Conservation (phyloP, 2,888 invertebrate species). For the Xanthia icteritia region DNA sequence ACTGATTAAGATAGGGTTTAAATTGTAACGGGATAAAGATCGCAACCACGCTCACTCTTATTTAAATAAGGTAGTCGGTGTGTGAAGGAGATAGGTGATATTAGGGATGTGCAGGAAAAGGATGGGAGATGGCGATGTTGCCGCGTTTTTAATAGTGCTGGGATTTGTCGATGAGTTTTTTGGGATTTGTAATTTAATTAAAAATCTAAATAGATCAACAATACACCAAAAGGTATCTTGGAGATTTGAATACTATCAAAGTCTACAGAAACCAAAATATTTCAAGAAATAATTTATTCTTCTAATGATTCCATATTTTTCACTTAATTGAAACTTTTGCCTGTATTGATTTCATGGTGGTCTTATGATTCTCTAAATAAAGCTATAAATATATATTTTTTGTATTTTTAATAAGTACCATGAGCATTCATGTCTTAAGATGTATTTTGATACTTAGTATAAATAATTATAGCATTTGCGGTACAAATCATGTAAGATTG, state of each 20-base stretch:
- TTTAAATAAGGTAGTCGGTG: slow-evolving; percentile 89
- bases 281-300: neutral
- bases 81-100: slow-evolving; percentile 77
- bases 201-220: neutral
- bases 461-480: slow-evolving; percentile 29
- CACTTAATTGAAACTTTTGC: neutral
- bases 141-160: slow-evolving; percentile 83
- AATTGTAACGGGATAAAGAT: slow-evolving; percentile 68
- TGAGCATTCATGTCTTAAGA: slow-evolving; percentile 10
- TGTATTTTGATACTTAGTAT: slow-evolving; percentile 21
- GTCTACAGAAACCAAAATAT: neutral
- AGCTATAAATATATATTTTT: slow-evolving; percentile 31
- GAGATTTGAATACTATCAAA: neutral
- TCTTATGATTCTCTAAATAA: slow-evolving; percentile 23
- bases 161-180: slow-evolving; percentile 68
- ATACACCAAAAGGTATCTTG: neutral
- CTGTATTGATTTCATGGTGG: slow-evolving; percentile 11
- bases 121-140: slow-evolving; percentile 82
- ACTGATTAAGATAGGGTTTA: slow-evolving; percentile 69
- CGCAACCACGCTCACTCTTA: slow-evolving; percentile 85
- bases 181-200: slow-evolving; percentile 28
- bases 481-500: slow-evolving; percentile 18
- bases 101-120: slow-evolving; percentile 79
- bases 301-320: neutral
- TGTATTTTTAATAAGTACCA: slow-evolving; percentile 12